phyloP scores from a whole-genome alignment of 2,797 vertebrate species.

The Falco novaeseelandiae region DNA sequence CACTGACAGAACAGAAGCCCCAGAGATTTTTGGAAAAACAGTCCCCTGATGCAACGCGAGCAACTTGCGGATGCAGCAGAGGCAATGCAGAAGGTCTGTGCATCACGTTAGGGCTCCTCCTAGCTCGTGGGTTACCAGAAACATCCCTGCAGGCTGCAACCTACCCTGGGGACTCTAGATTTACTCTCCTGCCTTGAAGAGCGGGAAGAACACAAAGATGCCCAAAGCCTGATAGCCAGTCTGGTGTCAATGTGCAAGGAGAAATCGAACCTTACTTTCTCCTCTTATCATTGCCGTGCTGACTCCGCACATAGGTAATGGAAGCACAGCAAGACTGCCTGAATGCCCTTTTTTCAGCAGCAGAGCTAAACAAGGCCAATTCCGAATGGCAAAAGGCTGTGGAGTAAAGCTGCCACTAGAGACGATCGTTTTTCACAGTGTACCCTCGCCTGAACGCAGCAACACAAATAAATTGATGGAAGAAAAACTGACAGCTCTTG shows the following conservation, averaged over 20 bases:
- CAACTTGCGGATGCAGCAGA: background rate
- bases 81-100: background rate
- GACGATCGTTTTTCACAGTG: background rate
- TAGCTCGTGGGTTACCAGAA: background rate
- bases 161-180: background rate
- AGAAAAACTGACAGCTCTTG: constrained; percentile 14
- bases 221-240: background rate
- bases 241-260: background rate
- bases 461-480: background rate
- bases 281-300: background rate
- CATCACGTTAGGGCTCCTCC: background rate
- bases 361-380: background rate
- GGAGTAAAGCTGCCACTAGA: background rate
- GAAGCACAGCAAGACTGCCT: background rate
- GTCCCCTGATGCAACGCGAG: fast-evolving
- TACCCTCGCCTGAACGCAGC: background rate
- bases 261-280: background rate
- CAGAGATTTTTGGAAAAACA: background rate
- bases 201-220: background rate
- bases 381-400: background rate
- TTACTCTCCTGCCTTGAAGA: background rate
- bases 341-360: background rate
- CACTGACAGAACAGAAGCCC: background rate
- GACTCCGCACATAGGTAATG: background rate
- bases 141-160: background rate